phyloP scores from a whole-genome alignment of 2,797 vertebrate genomes.

The Bovichtus variegatus region DNA sequence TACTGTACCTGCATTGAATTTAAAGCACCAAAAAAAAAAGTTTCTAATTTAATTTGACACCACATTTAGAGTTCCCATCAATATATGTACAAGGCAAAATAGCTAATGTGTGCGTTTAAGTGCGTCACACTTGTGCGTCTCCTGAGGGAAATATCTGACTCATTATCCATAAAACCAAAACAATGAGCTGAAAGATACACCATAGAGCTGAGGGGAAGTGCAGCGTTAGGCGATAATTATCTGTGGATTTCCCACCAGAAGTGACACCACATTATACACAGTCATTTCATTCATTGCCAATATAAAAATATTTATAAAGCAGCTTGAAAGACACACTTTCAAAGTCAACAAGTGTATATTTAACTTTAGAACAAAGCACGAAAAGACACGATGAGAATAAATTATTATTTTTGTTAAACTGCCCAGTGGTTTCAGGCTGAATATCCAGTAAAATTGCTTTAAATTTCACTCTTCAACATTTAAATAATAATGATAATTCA shows the following conservation, averaged over 20 bases:
- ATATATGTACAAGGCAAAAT: background rate
- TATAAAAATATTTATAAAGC: background rate
- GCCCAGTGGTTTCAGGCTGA: background rate
- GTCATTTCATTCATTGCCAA: background rate
- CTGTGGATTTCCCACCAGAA: background rate
- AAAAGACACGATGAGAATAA: background rate
- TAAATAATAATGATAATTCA: constrained; percentile 19
- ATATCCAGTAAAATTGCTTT: background rate
- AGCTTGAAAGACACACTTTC: background rate
- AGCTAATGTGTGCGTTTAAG: background rate
- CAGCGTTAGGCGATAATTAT: background rate
- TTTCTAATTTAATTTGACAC: background rate
- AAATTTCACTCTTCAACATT: background rate
- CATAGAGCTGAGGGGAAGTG: background rate
- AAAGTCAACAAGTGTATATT: background rate
- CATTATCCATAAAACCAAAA: background rate
- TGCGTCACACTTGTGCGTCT: background rate
- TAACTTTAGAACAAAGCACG: background rate
- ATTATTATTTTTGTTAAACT: background rate
- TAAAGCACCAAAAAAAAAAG: constrained; percentile 13
- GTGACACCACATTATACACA: background rate
- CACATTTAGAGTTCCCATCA: background rate
- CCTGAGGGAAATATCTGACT: background rate
- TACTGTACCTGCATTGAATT: background rate
- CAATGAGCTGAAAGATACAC: no score